Conservation (phyloP, 1,140 invertebrate species). For the Arion vulgaris region DNA sequence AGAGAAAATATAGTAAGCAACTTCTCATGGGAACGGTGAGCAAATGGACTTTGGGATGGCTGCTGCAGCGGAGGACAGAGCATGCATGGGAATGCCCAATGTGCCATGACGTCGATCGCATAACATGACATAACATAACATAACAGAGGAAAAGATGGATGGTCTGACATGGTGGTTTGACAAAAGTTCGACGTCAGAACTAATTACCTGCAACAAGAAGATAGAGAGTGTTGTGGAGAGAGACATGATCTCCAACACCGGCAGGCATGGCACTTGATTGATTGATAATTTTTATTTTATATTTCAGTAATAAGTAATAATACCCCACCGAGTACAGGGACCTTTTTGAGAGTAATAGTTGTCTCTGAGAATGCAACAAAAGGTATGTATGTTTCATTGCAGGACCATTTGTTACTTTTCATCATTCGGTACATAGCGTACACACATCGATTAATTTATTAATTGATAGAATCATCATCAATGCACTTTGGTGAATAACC, state of each 20-base stretch:
- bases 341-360: slow-evolving; percentile 5
- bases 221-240: not conserved
- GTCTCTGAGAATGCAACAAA: slow-evolving; percentile 39
- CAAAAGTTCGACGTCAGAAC: not conserved
- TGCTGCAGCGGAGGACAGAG: too few relatives aligned
- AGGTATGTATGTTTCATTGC: slow-evolving; percentile 25
- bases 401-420: too few relatives aligned
- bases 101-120: too few relatives aligned
- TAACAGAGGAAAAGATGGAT: not conserved
- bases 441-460: not conserved
- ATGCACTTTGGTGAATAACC: too few relatives aligned
- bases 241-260: too few relatives aligned
- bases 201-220: not conserved
- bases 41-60: too few relatives aligned
- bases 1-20: too few relatives aligned
- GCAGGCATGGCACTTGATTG: too few relatives aligned
- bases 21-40: too few relatives aligned
- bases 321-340: slow-evolving; percentile 36
- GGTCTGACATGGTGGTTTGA: not conserved
- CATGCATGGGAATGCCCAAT: too few relatives aligned
- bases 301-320: slow-evolving; percentile 44
- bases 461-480: too few relatives aligned
- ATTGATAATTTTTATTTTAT: not conserved
- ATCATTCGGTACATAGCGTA: not conserved
- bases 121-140: not conserved